These are phyloP conservation scores for Sebastes matsubarae DNA, from an alignment of 2,797 vertebrate genomes.

Conservation along the genomic window DNA sequence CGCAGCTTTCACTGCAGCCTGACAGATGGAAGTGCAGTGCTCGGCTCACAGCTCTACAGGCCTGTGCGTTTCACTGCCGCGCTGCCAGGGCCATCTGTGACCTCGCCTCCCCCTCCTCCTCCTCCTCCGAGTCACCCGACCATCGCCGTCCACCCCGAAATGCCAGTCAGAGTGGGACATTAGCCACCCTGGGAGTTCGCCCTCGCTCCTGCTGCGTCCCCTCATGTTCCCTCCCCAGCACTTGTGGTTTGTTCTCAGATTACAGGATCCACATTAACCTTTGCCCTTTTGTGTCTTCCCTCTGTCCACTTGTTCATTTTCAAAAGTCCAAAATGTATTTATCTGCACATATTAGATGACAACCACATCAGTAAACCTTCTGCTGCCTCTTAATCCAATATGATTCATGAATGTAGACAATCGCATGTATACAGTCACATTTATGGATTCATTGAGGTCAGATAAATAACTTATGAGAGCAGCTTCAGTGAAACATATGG, in stretches of 20 bases:
- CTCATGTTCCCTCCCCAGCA: neutral
- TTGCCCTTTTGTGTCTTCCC: neutral
- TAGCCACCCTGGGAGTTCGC: constrained; percentile 16
- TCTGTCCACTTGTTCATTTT: neutral
- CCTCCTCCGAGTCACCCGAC: neutral
- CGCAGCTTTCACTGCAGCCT: constrained; percentile 66
- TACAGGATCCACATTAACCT: constrained; percentile 54
- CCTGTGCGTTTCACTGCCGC: constrained; percentile 8
- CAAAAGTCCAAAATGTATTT: neutral
- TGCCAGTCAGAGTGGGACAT: constrained; percentile 4
- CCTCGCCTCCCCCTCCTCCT: constrained; percentile 6
- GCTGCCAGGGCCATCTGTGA: constrained; percentile 67
- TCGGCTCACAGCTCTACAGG: constrained; percentile 29
- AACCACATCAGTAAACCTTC: neutral
- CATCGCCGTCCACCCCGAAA: neutral
- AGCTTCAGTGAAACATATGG: neutral
- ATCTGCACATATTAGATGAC: neutral
- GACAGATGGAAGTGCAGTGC: constrained; percentile 70
- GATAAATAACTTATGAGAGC: constrained; percentile 5
- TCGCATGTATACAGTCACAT: neutral
- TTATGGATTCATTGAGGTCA: constrained; percentile 1
- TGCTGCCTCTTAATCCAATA: neutral
- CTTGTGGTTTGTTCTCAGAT: constrained; percentile 46
- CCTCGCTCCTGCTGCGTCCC: constrained; percentile 7
- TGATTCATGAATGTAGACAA: neutral